phyloP scores from a whole-genome alignment of 1,140 invertebrate genomes.

The Cheumatopsyche charites region DNA sequence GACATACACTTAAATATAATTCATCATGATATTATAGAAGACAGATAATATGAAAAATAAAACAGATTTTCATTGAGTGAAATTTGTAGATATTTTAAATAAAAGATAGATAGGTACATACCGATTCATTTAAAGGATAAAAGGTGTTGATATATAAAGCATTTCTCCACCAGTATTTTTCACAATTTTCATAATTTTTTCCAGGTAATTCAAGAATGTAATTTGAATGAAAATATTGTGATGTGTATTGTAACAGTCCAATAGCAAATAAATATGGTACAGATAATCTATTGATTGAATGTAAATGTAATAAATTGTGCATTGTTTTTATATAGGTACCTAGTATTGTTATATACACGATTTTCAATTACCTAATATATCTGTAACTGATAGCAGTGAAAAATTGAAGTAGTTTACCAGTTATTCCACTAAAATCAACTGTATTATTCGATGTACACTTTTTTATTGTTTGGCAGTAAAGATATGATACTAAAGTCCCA shows the following conservation, averaged over 20 bases:
- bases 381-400: conserved; percentile 54
- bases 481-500: conserved; percentile 56
- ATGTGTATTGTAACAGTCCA: conserved; percentile 51
- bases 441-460: conserved; percentile 50
- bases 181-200: conserved; percentile 54
- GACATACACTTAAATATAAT: conserved; percentile 69
- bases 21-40: too few relatives aligned
- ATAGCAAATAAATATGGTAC: conserved; percentile 55
- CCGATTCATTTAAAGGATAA: conserved; percentile 54
- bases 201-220: conserved; percentile 52
- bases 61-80: too few relatives aligned
- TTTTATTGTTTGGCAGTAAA: conserved; percentile 55
- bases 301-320: too few relatives aligned
- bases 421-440: conserved; percentile 50
- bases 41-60: too few relatives aligned
- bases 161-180: conserved; percentile 59
- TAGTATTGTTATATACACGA: background rate
- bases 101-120: too few relatives aligned
- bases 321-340: conserved; percentile 4
- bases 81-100: too few relatives aligned
- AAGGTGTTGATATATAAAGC: conserved; percentile 57
- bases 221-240: conserved; percentile 52
- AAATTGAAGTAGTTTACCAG: conserved; percentile 53
- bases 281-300: conserved; percentile 52
- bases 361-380: conserved; percentile 49